Evolutionary conservation across 2,888 invertebrate species (phyloP), one percentile per base, ranked within the genome.

Genomic region (Mimas tiliae): DNA sequence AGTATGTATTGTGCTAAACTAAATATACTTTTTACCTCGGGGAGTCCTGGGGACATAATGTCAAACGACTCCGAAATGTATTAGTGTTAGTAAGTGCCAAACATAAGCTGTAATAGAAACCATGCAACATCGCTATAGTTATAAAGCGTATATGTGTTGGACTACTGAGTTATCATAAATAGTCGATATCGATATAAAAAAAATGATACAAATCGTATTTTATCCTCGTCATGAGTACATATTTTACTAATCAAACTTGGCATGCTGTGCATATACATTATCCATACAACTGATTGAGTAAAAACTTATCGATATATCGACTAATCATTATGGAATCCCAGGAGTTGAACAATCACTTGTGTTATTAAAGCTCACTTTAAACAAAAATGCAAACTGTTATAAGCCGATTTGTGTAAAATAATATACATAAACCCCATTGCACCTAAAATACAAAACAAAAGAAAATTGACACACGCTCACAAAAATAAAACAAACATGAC

Each of bases 11-110:
- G 19, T 27, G 53, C 55, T 65, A 38, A 16, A 48, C 34, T 55
- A 34, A 16, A 48, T 14, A 58, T 34, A 63, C 66, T 69, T 66
- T 69, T 11, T 73, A 73, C 64, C 68, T 72, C 64, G 75, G 90
- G 90, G 91, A 91, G 88, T 73, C 85, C 70, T 88, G 89, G 86
- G 91, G 89, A 84, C 91, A 91, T 90, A 92, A 90, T 74, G 83
- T 88, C 91, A 91, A 50, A 84, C 72, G 87, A 90, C 88, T 88
- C 88, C 85, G 72, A 72, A 73, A 65, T 27, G 51, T 66, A 47
- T 53, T 62, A 51, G 38, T 16, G 48, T 53, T 66, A 66, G 47
- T 58, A 65, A 71, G 81, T 81, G 80, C 74, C 66, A 67, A 67
- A 69, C 71, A 66, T 65, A 77, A 75, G 76, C 72, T 67, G 73